These are phyloP conservation scores for Drosophila diplacantha DNA, from an alignment of 2,888 invertebrate species.

Conservation along the genomic window DNA sequence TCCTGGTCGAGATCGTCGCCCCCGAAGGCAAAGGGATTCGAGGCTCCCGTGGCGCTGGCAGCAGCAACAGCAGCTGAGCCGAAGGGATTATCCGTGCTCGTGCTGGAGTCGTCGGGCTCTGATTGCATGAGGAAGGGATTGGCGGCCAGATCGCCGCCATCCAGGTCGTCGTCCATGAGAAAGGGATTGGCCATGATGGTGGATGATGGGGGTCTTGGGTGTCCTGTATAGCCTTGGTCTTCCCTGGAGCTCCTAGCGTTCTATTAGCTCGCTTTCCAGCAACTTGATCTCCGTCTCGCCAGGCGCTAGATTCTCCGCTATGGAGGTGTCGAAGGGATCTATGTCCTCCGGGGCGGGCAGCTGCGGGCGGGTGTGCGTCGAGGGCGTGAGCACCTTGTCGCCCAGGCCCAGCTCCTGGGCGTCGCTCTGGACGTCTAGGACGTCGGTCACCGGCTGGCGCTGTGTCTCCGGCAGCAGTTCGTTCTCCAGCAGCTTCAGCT, in stretches of 20 bases:
- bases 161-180: slow-evolving; percentile 85
- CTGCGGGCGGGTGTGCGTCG: slow-evolving; percentile 75
- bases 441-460: slow-evolving; percentile 67
- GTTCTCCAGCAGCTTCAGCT: slow-evolving; percentile 87
- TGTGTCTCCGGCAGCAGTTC: slow-evolving; percentile 81
- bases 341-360: slow-evolving; percentile 79
- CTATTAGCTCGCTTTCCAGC: slow-evolving; percentile 86
- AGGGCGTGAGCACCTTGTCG: slow-evolving; percentile 84
- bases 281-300: slow-evolving; percentile 88
- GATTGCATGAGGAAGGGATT: slow-evolving; percentile 84
- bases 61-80: slow-evolving; percentile 35
- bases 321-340: slow-evolving; percentile 94
- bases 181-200: slow-evolving; percentile 88
- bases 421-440: slow-evolving; percentile 77
- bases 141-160: slow-evolving; percentile 79
- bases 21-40: slow-evolving; percentile 84
- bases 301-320: slow-evolving; percentile 86
- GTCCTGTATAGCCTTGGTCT: slow-evolving; percentile 1
- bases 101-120: slow-evolving; percentile 70
- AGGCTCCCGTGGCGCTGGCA: slow-evolving; percentile 71
- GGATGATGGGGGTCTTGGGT: not conserved
- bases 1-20: slow-evolving; percentile 74
- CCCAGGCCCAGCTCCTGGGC: slow-evolving; percentile 79
- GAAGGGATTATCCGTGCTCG: slow-evolving; percentile 84
- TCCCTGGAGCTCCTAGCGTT: slow-evolving; percentile 74